Evolutionary conservation across 2,888 invertebrate genomes (phyloP), one percentile per base, ranked within the genome.

Genomic region (Odontocerum albicorne): DNA sequence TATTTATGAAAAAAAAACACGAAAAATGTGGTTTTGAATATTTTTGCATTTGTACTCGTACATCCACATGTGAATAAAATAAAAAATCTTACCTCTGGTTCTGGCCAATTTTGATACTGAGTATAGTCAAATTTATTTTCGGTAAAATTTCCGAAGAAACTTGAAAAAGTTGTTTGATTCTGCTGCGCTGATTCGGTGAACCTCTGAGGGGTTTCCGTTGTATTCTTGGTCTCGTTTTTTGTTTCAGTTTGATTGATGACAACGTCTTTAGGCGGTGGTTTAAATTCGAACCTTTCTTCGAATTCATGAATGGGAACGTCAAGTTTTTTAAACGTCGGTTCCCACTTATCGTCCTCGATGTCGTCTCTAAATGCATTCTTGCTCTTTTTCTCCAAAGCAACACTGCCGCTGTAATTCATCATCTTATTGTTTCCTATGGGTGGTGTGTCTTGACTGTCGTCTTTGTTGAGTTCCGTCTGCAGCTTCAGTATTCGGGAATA

Each of bases 301-400:
- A 83, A 83, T 54, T 84, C 83, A 56, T 84, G 83, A 59, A 79
- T 78, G 0, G 83, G 83, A 54, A 78, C 68, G 35, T 58, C 58
- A 16, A 60, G 31, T 12, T 49, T 55, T 45, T 55, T 57, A 15
- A 49, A 57, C 3, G 51, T 49, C 4, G 57, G 52, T 19, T 57
- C 54, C 55, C 55, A 57, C 36, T 49, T 57, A 19, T 55, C 60
- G 35, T 57, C 54, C 32, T 60, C 60, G 6, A 60, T 2, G n/a
- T 60, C 57, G 10, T 60, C 57, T 44, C 60, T 47, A 44, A 60
- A 57, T 4, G 50, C 57, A 8, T 54, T 57, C 31, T 60, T 60
- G 35, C 46, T 55, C 22, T 55, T 57, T 36, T 60, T 60, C 21
- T 60, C 57, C 13, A 55, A 21, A n/a, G 57, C 60, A 4, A 60